phyloP scores from a whole-genome alignment of 1,140 invertebrate genomes.

The Brachionus paranguensis region DNA sequence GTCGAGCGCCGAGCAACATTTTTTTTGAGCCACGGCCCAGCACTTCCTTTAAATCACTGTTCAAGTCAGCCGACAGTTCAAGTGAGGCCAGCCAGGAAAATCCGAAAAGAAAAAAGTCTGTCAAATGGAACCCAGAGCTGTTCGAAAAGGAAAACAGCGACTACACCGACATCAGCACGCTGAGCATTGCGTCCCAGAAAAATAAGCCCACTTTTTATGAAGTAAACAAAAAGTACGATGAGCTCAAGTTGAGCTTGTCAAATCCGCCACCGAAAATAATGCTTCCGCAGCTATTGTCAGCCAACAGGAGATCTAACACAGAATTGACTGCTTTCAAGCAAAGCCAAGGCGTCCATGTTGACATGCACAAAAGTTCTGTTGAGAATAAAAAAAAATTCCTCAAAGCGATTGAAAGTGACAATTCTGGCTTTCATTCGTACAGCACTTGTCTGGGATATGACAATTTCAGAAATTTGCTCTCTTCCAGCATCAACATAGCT shows the following conservation, averaged over 20 bases:
- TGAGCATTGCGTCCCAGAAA: neutral
- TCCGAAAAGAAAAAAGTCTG: neutral
- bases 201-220: neutral
- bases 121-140: neutral
- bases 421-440: neutral
- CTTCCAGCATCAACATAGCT: neutral
- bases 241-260: neutral
- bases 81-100: neutral
- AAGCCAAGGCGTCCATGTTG: neutral
- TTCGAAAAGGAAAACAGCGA: neutral
- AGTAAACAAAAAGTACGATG: slow-evolving; percentile 28
- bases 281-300: neutral
- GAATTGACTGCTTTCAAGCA: neutral
- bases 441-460: slow-evolving; percentile 24
- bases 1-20: neutral
- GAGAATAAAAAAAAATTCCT: slow-evolving; percentile 20
- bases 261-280: neutral
- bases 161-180: neutral
- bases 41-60: neutral
- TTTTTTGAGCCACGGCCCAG: neutral
- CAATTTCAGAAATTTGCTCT: slow-evolving; percentile 4
- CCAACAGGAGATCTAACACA: neutral
- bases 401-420: neutral
- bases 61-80: neutral
- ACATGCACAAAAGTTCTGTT: neutral